Percentiles rank a stretch among this genome's conserved stretches.
phyloP scores from a whole-genome alignment of 2,888 invertebrate species.

The Heliconius ethilla region DNA sequence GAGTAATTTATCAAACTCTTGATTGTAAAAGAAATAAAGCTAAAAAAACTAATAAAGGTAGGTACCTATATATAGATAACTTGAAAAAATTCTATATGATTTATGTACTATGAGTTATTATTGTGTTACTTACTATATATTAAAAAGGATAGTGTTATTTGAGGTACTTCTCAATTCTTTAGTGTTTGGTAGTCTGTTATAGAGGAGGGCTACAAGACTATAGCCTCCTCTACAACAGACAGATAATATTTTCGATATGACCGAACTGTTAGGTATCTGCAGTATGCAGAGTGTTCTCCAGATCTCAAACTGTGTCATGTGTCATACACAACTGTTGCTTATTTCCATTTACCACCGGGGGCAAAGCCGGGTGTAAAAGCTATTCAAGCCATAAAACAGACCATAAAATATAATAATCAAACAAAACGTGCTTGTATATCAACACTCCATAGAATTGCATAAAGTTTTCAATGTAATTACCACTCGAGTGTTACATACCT shows the following conservation, averaged over 20 bases:
- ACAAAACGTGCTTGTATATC: constrained; percentile 4
- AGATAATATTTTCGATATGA: not conserved
- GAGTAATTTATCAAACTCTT: not conserved
- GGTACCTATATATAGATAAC: not conserved
- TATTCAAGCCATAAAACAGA: not conserved
- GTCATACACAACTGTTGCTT: too few relatives aligned
- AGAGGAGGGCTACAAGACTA: too few relatives aligned
- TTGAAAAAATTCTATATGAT: too few relatives aligned
- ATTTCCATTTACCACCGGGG: too few relatives aligned
- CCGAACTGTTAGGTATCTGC: not conserved
- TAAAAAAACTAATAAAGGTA: not conserved
- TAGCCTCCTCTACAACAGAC: not conserved
- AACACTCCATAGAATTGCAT: not conserved
- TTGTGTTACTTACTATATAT: too few relatives aligned
- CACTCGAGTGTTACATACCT: not conserved
- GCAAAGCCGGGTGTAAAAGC: too few relatives aligned
- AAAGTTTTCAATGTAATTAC: constrained; percentile 9
- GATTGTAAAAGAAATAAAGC: not conserved
- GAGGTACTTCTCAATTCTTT: too few relatives aligned
- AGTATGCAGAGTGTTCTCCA: not conserved
- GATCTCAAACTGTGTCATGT: too few relatives aligned
- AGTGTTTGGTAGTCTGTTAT: too few relatives aligned
- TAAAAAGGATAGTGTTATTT: too few relatives aligned
- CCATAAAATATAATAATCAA: not conserved
- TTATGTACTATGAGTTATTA: too few relatives aligned